phyloP scores from a whole-genome alignment of 1,140 invertebrate species.

The Drosophila arizonae region DNA sequence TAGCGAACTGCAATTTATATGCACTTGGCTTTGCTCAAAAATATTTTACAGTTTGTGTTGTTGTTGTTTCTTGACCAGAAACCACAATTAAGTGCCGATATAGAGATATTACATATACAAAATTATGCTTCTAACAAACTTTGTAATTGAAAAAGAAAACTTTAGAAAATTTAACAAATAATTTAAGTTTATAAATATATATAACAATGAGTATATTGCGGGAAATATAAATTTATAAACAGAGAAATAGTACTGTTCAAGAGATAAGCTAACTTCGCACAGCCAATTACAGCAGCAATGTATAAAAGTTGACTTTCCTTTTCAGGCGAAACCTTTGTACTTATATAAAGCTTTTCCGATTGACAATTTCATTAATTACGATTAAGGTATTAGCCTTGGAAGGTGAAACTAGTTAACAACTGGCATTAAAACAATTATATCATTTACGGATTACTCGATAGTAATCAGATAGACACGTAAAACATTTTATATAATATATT shows the following conservation, averaged over 20 bases:
- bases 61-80: slow-evolving; percentile 3
- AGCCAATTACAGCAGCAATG: too few relatives aligned
- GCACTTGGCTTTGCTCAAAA: slow-evolving; percentile 38
- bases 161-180: too few relatives aligned
- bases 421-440: slow-evolving; percentile 14
- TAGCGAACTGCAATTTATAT: slow-evolving; percentile 51
- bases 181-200: too few relatives aligned
- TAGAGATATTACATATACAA: too few relatives aligned
- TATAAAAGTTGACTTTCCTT: background rate
- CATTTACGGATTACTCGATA: slow-evolving; percentile 5
- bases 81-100: too few relatives aligned
- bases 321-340: background rate
- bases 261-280: too few relatives aligned
- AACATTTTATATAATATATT: background rate
- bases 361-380: slow-evolving; percentile 12
- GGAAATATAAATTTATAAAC: too few relatives aligned
- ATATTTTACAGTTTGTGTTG: slow-evolving; percentile 23
- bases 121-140: too few relatives aligned
- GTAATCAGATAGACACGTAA: background rate
- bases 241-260: too few relatives aligned
- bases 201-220: too few relatives aligned
- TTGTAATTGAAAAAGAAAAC: background rate
- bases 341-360: background rate
- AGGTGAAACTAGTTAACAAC: slow-evolving; percentile 17
- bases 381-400: background rate